Evolutionary conservation across 2,888 invertebrate species (phyloP), one percentile per base, ranked within the genome.

Genomic region (Sylvicola cinctus): DNA sequence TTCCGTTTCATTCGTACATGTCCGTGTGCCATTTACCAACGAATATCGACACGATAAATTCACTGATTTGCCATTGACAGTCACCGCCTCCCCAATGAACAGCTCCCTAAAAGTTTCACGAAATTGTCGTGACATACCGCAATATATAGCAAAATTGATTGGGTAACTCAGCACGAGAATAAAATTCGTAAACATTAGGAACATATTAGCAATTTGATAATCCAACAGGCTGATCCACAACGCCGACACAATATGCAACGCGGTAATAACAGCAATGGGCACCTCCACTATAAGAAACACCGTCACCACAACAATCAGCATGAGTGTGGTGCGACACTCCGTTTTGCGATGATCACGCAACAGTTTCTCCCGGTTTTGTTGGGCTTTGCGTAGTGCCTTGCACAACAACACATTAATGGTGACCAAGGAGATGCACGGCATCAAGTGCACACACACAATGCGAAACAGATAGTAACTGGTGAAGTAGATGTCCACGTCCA

Each of bases 71-170:
- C n/a, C n/a, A n/a, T n/a, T n/a, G n/a, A n/a, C n/a, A 3, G 68
- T 66, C 2, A 64, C 63, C 2, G 66, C 63, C 1, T 58, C 52
- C 6, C 62, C 58, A n/a, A 49, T 39, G 4, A 48, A 45, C 6
- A 74, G 51, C 47, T 78, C 79, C 48, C 83, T 84, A 54, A 93
- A 93, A 0, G 91, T 91, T 53, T 90, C 87, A 34, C 93, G 66
- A 55, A 93, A 93, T 53, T 85, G 87, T 23, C 85, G 64, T 25
- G 85, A 87, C 93, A 93, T 95, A 16, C 88, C 88, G 53, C 90
- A 91, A 50, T 93, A 93, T 42, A 91, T 88, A 39, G 87, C 90
- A 49, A 93, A 91, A 55, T 91, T 90, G 37, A 90, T 77, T 10
- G 88, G 88, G 56, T 90, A 90, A 31, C 84, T 84, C 27, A 87